A percentile compares a stretch with the other conserved stretches of the same genome.
phyloP scores from a whole-genome alignment of 2,888 invertebrate species.

The Sphaeridia pumilis region DNA sequence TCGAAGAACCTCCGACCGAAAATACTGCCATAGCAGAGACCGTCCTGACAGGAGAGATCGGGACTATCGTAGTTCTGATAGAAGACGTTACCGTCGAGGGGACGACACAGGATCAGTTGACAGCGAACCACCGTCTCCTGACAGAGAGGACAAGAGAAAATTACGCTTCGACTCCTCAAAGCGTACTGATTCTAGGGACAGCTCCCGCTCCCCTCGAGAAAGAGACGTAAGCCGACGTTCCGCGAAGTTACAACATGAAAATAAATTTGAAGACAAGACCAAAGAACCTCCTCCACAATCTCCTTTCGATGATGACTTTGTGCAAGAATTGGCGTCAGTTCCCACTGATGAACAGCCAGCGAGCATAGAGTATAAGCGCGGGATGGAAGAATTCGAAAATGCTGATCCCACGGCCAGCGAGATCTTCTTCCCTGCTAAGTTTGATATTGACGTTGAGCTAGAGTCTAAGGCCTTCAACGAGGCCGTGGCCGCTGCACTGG shows the following conservation, averaged over 20 bases:
- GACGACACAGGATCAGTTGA: conserved; percentile 34
- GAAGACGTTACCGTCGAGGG: conserved; percentile 23
- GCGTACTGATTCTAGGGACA: conserved; percentile 12
- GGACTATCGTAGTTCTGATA: conserved; percentile 9
- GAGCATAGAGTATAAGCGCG: conserved; percentile 15
- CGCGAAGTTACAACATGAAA: neutral
- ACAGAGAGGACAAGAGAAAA: conserved; percentile 7
- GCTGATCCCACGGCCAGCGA: conserved; percentile 6
- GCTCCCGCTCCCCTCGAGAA: neutral
- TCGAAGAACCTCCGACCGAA: neutral
- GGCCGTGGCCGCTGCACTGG: neutral
- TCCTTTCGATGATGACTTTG: conserved; percentile 34
- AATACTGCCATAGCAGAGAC: neutral
- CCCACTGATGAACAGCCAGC: neutral
- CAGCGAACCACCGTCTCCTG: conserved; percentile 29
- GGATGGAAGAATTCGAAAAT: neutral
- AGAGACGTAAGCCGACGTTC: neutral
- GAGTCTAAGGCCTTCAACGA: conserved; percentile 5
- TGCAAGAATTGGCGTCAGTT: conserved; percentile 3
- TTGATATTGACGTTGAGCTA: conserved; percentile 23
- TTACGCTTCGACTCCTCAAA: conserved; percentile 1
- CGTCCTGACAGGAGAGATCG: conserved; percentile 10
- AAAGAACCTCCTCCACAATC: conserved; percentile 24
- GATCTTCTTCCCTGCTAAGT: conserved; percentile 32
- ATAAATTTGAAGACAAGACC: neutral